phyloP scores from a whole-genome alignment of 2,797 vertebrate genomes.

The Lithobates pipiens region DNA sequence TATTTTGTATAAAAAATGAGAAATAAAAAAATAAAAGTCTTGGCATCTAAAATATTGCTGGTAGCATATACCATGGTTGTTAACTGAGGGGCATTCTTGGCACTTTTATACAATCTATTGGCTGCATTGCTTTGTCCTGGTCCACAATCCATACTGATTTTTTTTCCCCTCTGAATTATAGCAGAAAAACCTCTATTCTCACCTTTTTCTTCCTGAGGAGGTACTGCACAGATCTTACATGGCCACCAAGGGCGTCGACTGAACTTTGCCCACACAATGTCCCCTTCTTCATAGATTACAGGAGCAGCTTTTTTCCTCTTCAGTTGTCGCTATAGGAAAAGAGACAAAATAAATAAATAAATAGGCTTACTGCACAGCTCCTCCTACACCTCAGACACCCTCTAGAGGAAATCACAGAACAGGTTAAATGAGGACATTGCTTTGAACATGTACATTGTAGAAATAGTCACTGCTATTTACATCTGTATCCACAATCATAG shows the following conservation, averaged over 20 bases:
- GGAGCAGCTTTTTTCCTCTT: slow-evolving; percentile 81
- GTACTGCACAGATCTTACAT: slow-evolving; percentile 88
- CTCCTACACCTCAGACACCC: slow-evolving; percentile 25
- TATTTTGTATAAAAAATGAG: too few species aligned
- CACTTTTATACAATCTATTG: background rate
- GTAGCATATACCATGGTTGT: too few species aligned
- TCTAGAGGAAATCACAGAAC: slow-evolving; percentile 16
- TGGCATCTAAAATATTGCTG: too few species aligned
- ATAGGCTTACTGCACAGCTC: slow-evolving; percentile 53
- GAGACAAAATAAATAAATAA: slow-evolving; percentile 68
- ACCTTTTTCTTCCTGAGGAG: slow-evolving; percentile 89
- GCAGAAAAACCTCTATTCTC: background rate
- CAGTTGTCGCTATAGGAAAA: slow-evolving; percentile 73
- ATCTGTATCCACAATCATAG: too few species aligned
- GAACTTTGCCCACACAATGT: slow-evolving; percentile 97
- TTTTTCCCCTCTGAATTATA: slow-evolving; percentile 40
- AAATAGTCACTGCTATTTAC: too few species aligned
- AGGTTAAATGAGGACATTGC: slow-evolving; percentile 46
- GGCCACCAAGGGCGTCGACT: slow-evolving; percentile 97
- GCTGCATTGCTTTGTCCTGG: background rate
- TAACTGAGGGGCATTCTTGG: background rate
- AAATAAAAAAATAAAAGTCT: too few species aligned
- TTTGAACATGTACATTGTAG: background rate
- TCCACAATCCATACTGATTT: background rate
- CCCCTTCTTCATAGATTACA: slow-evolving; percentile 89